Base-by-base conservation (phyloP, 2,113 vertebrate species). In the Neomonachus schauinslandi region DNA sequence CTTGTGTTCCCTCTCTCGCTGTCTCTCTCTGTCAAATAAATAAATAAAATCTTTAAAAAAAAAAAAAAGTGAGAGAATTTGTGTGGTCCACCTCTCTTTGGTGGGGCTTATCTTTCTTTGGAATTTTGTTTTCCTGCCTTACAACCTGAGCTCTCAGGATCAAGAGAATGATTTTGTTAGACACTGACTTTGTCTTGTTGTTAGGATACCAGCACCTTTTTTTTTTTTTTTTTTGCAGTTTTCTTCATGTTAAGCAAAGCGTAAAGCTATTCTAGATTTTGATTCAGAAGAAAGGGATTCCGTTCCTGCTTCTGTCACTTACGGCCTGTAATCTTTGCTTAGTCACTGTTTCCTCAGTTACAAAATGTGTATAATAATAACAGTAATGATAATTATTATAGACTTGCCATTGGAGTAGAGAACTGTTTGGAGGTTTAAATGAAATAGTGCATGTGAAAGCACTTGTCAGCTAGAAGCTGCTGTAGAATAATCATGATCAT, bases 261-360 rank as follows among this genome's bases (percentile, higher is more conserved):
- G 3, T 61, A 92, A 55, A 97, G 24, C 61, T 80, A 21, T 53
- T 15, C 13, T 85, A 33, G 9, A 74, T 51, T 79, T 92, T 92
- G 36, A 84, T 51, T 96, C 39, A 55, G 53, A 82, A 81, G 53
- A 55, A 85, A 69, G 4, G 28, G 39, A 4, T 79, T 82, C 28
- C 46, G 0, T 65, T 85, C 9, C 36, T 96, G 53, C 33, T n/a
- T 85, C 69, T 49, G 2, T 89, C 76, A 72, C 18, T n/a, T 57
- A 65, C 0, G 31, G 59, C 57, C n/a, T 91, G 31, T 81, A 16
- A 49, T 74, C 53, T 92, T 72, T 69, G 39, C 49, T 94, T 28
- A 83, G 65, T 92, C 90, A 84, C 59, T 89, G 39, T 96, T 97
- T 72, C 59, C 65, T 77, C 18, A 36, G 22, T 88, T 91, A n/a